Base-by-base conservation (phyloP, 2,888 invertebrate genomes). In the Cephus pulcher region DNA sequence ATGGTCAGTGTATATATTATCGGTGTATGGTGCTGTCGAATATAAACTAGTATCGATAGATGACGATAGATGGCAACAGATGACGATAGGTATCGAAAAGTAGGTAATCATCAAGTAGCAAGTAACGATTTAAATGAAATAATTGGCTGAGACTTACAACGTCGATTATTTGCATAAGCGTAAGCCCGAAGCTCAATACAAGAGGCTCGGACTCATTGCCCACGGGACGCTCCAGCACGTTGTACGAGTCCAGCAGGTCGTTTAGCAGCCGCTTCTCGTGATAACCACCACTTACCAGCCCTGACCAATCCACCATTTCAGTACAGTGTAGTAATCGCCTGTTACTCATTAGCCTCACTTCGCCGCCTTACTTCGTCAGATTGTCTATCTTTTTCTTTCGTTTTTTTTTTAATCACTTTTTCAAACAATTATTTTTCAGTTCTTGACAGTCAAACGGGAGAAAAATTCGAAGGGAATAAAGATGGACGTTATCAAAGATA, bases 151-250 rank as follows among this genome's bases (percentile, higher is more conserved):
- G 83, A 94, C 95, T 95, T 94, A 98, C 98, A 95, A 98, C 98
- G 94, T 98, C 98, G 93, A 98, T 98, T 93, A 98, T 98, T 95
- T 98, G 98, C 97, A 97, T 97, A 93, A 98, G 95, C 92, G 98
- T 98, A 93, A 98, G 96, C 93, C 98, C 98, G 94, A 98, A 98
- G 94, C 97, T 97, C 93, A 98, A 95, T 94, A 96, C 96, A 92
- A 98, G 95, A 91, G 98, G 97, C 93, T 98, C 98, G 93, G 97
- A 97, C 95, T 98, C 98, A 94, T 98, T 98, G 93, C 97, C 96
- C 92, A 98, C 98, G 90, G 97, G 97, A 92, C 98, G 95, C 94
- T 98, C 98, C 93, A 98, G 94, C 92, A 96, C 96, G 94, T 98
- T 98, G 95, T 98, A 98, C 92, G 96, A 94, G 93, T 97, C 97